Evolutionary conservation across 2,797 vertebrate genomes (phyloP).

Genomic region (Sebastiscus albofasciatus): DNA sequence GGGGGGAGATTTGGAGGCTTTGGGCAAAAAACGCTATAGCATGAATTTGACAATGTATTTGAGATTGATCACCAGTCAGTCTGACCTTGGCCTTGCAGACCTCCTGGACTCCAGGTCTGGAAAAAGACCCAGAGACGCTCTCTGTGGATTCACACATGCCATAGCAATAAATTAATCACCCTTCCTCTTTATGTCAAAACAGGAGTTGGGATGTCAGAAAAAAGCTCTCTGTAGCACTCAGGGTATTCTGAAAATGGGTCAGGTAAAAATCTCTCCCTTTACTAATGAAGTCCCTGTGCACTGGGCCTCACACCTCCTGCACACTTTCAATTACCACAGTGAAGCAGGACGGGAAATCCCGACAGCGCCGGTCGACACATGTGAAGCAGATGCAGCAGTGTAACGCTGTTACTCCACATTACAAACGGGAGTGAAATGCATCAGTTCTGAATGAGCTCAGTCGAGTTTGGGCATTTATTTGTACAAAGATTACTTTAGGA

Average conservation of each 20-base stretch:
- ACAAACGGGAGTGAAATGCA: background rate
- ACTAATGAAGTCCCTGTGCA: slow-evolving; percentile 76
- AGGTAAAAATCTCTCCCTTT: slow-evolving; percentile 64
- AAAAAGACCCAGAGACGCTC: slow-evolving; percentile 24
- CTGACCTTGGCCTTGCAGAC: slow-evolving; percentile 17
- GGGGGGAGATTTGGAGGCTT: background rate
- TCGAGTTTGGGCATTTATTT: slow-evolving; percentile 21
- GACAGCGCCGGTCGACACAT: slow-evolving; percentile 30
- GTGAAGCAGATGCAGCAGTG: slow-evolving; percentile 41
- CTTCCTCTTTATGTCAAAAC: slow-evolving; percentile 55
- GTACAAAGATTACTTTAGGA: slow-evolving; percentile 36
- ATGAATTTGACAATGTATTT: background rate
- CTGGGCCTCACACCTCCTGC: slow-evolving; percentile 66
- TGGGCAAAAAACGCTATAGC: background rate
- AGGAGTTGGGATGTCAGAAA: slow-evolving; percentile 21
- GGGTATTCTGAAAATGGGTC: slow-evolving; percentile 67
- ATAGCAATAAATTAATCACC: slow-evolving; percentile 53
- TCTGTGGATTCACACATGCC: slow-evolving; percentile 27
- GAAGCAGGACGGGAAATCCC: slow-evolving; percentile 61
- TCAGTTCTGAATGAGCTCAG: slow-evolving; percentile 17
- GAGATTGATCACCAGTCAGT: slow-evolving; percentile 26
- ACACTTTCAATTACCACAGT: slow-evolving; percentile 71
- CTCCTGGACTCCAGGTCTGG: slow-evolving; percentile 6
- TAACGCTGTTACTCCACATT: slow-evolving; percentile 8
- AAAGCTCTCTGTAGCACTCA: background rate